phyloP scores from a whole-genome alignment of 2,113 vertebrate species.

The Nematolebias whitei region DNA sequence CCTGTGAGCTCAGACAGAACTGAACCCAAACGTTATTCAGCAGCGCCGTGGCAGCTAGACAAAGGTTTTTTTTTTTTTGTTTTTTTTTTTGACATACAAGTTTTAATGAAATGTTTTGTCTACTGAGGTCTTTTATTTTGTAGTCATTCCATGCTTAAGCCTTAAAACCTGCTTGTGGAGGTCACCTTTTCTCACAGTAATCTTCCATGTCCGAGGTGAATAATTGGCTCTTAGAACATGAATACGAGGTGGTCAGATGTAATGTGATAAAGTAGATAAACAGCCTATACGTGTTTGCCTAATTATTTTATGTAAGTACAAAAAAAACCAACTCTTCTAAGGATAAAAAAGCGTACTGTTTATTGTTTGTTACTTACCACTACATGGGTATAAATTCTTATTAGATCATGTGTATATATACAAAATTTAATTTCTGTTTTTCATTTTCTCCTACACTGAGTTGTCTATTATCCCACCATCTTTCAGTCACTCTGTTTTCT shows the following conservation, averaged over 20 bases:
- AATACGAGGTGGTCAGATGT: constrained; percentile 80
- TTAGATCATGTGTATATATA: constrained; percentile 89
- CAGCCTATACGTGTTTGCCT: constrained; percentile 81
- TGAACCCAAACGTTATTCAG: constrained; percentile 88
- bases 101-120: constrained; percentile 97
- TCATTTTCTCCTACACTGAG: constrained; percentile 88
- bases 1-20: constrained; percentile 78
- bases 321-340: constrained; percentile 74
- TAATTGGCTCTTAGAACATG: constrained; percentile 88
- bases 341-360: constrained; percentile 88
- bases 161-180: constrained; percentile 94
- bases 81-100: constrained; percentile 80
- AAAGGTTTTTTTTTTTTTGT: constrained; percentile 96
- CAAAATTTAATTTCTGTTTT: constrained; percentile 90
- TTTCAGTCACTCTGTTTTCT: constrained; percentile 99
- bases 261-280: constrained; percentile 81
- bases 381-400: constrained; percentile 99
- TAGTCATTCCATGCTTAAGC: constrained; percentile 99
- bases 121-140: constrained; percentile 95
- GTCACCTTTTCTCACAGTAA: constrained; percentile 87
- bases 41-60: constrained; percentile 99
- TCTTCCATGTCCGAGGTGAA: constrained; percentile 81
- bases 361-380: constrained; percentile 96
- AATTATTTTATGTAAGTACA: constrained; percentile 92
- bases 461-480: constrained; percentile 94